A percentile compares a stretch with the other conserved stretches of the same genome.
phyloP scores from a whole-genome alignment of 2,797 vertebrate species.

The Paguma larvata region DNA sequence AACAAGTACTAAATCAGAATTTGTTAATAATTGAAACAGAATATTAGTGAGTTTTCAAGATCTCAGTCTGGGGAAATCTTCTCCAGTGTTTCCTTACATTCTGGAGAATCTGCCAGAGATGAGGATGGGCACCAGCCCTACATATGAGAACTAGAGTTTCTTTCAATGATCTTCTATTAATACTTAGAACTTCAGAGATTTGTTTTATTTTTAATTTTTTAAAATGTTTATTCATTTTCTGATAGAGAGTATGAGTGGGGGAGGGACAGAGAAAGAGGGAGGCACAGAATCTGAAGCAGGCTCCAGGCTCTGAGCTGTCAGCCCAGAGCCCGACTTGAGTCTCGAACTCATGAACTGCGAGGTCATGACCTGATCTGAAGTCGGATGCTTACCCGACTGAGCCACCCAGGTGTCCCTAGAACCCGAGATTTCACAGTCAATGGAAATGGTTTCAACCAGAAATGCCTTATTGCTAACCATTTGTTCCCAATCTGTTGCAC shows the following conservation, averaged over 20 bases:
- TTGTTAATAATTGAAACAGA: slow-evolving; percentile 45
- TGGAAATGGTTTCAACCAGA: slow-evolving; percentile 34
- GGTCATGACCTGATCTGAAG: no score
- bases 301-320: no score
- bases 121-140: neutral
- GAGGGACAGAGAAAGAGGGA: no score
- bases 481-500: neutral
- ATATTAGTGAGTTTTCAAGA: slow-evolving; percentile 15
- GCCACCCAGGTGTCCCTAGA: neutral
- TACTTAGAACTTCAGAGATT: slow-evolving; percentile 11
- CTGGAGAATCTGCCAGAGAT: slow-evolving; percentile 16
- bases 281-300: no score
- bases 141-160: neutral
- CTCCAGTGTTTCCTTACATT: neutral
- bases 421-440: slow-evolving; percentile 27
- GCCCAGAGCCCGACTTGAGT: no score
- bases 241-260: no score
- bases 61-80: neutral
- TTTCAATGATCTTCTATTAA: neutral
- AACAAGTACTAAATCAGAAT: slow-evolving; percentile 30
- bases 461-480: neutral
- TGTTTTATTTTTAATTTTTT: neutral
- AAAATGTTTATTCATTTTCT: no score
- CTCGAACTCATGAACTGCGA: no score
- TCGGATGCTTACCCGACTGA: no score